phyloP scores from a whole-genome alignment of 2,888 invertebrate species.

The Anthrax anthrax region DNA sequence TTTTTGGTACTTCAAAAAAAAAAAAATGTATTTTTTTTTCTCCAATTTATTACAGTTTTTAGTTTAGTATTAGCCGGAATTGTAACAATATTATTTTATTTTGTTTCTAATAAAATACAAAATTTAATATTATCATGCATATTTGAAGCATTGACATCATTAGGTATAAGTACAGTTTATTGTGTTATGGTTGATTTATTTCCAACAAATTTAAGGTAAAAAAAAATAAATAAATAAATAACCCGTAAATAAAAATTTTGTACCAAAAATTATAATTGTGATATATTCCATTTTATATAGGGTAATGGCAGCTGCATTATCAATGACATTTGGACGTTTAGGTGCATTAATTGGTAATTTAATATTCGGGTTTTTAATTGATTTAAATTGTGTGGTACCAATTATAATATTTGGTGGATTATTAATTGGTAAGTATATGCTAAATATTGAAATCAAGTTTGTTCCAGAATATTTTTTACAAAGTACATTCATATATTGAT shows the following conservation, averaged over 20 bases:
- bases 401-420: slow-evolving; percentile 58
- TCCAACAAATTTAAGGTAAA: slow-evolving; percentile 66
- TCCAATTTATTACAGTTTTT: slow-evolving; percentile 41
- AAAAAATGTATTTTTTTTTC: neutral
- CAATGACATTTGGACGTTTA: slow-evolving; percentile 62
- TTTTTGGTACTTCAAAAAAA: no score
- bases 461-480: no score
- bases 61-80: slow-evolving; percentile 57
- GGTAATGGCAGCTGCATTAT: slow-evolving; percentile 70
- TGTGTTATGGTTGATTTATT: slow-evolving; percentile 70
- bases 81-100: slow-evolving; percentile 61
- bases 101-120: slow-evolving; percentile 52
- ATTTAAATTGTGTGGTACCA: slow-evolving; percentile 62
- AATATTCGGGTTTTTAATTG: slow-evolving; percentile 63
- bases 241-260: neutral
- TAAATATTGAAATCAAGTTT: no score
- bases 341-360: slow-evolving; percentile 64
- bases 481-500: no score
- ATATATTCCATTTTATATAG: slow-evolving; percentile 28
- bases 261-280: slow-evolving; percentile 3
- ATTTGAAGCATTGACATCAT: slow-evolving; percentile 65
- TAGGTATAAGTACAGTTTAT: slow-evolving; percentile 66
- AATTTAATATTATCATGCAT: slow-evolving; percentile 63
- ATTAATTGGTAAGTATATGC: slow-evolving; percentile 56
- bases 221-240: neutral